Percentiles rank a stretch among this genome's conserved stretches.
Conservation (phyloP, 2,797 vertebrate species). For the Poeciliopsis turneri region DNA sequence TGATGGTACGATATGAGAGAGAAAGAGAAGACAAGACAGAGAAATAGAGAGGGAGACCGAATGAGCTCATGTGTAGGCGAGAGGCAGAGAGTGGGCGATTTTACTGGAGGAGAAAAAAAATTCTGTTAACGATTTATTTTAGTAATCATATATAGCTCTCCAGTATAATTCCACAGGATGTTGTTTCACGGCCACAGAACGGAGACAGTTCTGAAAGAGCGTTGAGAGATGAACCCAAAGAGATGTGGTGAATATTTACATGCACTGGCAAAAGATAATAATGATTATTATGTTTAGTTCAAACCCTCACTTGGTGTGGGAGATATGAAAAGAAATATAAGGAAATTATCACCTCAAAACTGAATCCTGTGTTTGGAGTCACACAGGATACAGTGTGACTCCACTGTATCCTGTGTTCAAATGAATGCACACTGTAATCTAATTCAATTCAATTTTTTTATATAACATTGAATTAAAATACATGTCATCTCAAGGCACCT, state of each 20-base stretch:
- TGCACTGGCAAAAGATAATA: neutral
- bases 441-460: neutral
- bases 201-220: neutral
- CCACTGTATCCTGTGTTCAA: no score
- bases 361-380: neutral
- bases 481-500: neutral
- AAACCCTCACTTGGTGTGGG: no score
- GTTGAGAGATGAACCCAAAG: neutral
- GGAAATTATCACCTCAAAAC: neutral
- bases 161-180: neutral
- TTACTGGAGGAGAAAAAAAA: conserved; percentile 7
- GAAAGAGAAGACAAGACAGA: neutral
- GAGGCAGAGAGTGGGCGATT: conserved; percentile 14
- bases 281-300: neutral
- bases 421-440: neutral
- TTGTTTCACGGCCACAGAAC: neutral
- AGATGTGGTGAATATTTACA: neutral
- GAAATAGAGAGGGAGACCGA: neutral
- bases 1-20: conserved; percentile 31
- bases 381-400: neutral
- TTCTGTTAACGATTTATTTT: conserved; percentile 19
- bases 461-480: neutral
- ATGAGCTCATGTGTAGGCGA: conserved; percentile 21
- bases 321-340: neutral
- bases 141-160: conserved; percentile 9